Evolutionary conservation across 2,888 invertebrate species (phyloP), one percentile per base, ranked within the genome.

Genomic region (Nemurella pictetii): DNA sequence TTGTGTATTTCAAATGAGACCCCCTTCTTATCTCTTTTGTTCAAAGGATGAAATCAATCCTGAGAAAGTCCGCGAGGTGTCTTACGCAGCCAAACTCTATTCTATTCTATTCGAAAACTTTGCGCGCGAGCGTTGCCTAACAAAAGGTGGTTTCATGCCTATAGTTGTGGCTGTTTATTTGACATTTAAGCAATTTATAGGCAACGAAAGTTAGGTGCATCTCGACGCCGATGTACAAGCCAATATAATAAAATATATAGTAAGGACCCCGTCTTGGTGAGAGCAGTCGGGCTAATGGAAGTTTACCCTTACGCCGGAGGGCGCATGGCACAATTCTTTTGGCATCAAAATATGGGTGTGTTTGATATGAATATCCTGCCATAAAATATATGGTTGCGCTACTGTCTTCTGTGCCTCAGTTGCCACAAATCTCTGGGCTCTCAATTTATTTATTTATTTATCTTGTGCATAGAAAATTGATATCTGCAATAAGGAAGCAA

Each of bases 21-120:
- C 80, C 4, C 26, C 80, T 55, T 82, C 82, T 82, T 82, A 82
- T 82, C 82, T 82, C 82, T 82, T 82, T 82, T 82, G 82, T 82
- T 82, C 55, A 82, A 36, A 82, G 7, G 55, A 82, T 72, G 82
- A 82, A 72, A 82, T 82, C 82, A 82, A 82, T 82, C 82, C 82
- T 82, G 20, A 81, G 80, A 82, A 82, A 82, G 82, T 36, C 82
- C 82, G 72, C 82, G 20, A 55, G 72, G 72, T 82, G 82, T 82
- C 82, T 55, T 72, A 26, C 73, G 82, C 55, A 81, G 81, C 55
- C 81, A 81, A 80, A 78, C 36, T 81, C 81, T 15, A 55, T 29
- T 82, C 82, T 72, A 82, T 36, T 82, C 55, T 72, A 7, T 28
- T 82, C 82, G 15, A 15, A 26, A 72, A 82, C 27, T 27, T 82